phyloP scores from a whole-genome alignment of 2,113 vertebrate genomes.

The Odocoileus virginianus region DNA sequence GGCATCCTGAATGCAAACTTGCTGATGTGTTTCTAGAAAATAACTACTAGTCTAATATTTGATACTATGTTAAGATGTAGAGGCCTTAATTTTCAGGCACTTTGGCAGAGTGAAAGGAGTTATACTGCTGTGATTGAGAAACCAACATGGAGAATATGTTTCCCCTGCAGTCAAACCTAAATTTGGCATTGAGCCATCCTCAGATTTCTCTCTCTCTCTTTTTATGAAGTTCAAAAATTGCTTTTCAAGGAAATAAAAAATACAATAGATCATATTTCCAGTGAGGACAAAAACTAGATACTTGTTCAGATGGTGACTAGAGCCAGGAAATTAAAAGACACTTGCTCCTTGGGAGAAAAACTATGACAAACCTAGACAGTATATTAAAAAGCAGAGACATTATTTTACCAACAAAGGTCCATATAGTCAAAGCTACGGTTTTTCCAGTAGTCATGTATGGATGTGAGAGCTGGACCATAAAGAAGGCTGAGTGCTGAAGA shows the following conservation, averaged over 20 bases:
- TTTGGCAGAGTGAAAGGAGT: not conserved
- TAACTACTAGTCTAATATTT: not conserved
- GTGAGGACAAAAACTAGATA: not conserved
- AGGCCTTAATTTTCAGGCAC: not conserved
- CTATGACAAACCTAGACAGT: not conserved
- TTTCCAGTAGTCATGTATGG: not conserved
- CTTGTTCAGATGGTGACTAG: not conserved
- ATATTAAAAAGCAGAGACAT: not conserved
- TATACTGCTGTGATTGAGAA: rapidly evolving
- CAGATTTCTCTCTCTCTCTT: not conserved
- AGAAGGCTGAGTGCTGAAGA: not conserved
- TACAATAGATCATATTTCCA: not conserved
- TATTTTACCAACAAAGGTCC: not conserved
- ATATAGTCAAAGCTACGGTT: not conserved
- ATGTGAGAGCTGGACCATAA: not conserved
- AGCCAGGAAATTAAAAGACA: not conserved
- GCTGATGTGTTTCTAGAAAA: not conserved
- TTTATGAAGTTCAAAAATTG: not conserved
- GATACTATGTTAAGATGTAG: not conserved
- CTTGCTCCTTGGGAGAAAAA: not conserved
- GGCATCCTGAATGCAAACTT: not conserved
- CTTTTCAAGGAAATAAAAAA: conserved; percentile 32
- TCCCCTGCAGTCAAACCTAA: not conserved
- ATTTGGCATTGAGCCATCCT: not conserved
- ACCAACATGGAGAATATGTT: not conserved